phyloP scores from a whole-genome alignment of 2,888 invertebrate genomes.

The Tinea pellionella region DNA sequence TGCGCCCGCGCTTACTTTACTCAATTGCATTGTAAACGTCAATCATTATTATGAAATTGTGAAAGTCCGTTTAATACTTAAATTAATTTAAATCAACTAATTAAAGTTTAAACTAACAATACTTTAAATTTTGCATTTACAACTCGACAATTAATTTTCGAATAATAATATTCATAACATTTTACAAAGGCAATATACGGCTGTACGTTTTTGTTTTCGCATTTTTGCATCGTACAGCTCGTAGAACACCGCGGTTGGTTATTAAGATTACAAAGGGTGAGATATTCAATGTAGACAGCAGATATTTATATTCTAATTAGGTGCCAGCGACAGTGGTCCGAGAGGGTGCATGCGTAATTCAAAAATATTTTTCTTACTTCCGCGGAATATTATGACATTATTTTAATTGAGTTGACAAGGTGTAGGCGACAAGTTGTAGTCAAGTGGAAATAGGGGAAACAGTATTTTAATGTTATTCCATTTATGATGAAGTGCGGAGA shows the following conservation, averaged over 20 bases:
- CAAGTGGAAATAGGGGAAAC: conserved; percentile 13
- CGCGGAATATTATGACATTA: conserved; percentile 47
- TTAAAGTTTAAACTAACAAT: no score
- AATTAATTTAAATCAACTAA: no score
- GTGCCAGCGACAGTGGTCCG: conserved; percentile 38
- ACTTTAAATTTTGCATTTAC: no score
- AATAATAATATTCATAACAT: background rate
- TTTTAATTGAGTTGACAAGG: conserved; percentile 33
- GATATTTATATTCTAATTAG: conserved; percentile 62
- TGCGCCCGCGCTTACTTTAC: background rate
- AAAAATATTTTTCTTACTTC: conserved; percentile 39
- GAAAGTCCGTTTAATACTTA: no score
- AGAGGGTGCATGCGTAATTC: conserved; percentile 59
- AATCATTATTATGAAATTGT: conserved; percentile 10
- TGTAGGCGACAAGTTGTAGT: conserved; percentile 18
- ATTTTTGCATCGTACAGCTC: background rate
- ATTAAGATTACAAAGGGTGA: conserved; percentile 56
- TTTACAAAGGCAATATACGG: background rate
- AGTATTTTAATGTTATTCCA: background rate
- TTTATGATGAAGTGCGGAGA: background rate
- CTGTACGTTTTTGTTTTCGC: background rate
- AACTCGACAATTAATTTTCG: no score
- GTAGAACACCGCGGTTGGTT: conserved; percentile 26
- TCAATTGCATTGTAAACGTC: background rate
- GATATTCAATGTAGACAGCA: conserved; percentile 47